Evolutionary conservation across 1,140 invertebrate species (phyloP), one percentile per base, ranked within the genome.

Genomic region (Sarcophaga peregrina): DNA sequence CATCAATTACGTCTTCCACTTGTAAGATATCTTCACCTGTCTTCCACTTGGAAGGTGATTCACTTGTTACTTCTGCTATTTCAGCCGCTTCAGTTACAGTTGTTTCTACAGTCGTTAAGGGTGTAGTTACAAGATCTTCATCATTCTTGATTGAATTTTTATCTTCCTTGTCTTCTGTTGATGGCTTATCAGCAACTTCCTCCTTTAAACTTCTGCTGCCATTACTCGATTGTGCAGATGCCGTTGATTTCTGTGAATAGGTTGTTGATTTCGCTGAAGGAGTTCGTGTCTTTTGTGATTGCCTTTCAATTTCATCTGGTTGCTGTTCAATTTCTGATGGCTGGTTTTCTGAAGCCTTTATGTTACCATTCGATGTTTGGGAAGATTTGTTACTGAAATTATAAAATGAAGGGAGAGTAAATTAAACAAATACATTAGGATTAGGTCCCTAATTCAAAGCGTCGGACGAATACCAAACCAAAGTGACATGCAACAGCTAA

Each of bases 231-330:
- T 83, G 88, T 9, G 87, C 88, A 20, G 88, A 89, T 20, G 86
- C 88, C 3, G 88, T 89, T 9, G 88, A 89, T 73, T 88, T 89
- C 48, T 88, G 88, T 0, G 88, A 89, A 84, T 89, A 89, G n/a
- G 81, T 85, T 13, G 84, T 85, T 8, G 88, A 89, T 68, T 88
- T 89, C 0, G 85, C 8, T 5, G 88, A 89, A 0, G 86, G 47
- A 0, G 87, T 87, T 11, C 87, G 81, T 48, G 81, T 78, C 80
- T 82, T 73, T n/a, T 81, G 73, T 5, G 80, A 74, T 62, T 46
- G 58, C 46, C 1, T n/a, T 68, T 62, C 80, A 20, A 17, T 10
- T 8, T 81, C 80, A 0, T 62, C 25, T 20, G 25, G 10, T 25
- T n/a, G 45, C 13, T 7, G 10, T 81, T 62, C 25, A 68, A 20